Evolutionary conservation across 1,140 invertebrate species (phyloP).

Genomic region (Cydia amplana): DNA sequence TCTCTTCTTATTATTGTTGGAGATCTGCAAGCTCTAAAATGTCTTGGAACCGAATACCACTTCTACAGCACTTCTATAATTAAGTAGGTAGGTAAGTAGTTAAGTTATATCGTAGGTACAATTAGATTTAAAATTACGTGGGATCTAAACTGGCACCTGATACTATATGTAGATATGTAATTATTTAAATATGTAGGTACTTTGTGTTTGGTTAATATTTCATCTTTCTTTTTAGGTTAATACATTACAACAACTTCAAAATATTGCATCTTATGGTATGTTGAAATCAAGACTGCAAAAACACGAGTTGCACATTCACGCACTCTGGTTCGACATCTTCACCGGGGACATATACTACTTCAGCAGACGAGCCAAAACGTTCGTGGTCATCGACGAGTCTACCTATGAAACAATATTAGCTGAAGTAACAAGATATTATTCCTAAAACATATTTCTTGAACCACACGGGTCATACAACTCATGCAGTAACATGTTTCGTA

Average conservation of each 20-base stretch:
- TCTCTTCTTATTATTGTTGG: too few relatives aligned
- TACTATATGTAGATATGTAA: too few relatives aligned
- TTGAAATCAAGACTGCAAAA: conserved; percentile 89
- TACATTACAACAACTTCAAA: conserved; percentile 95
- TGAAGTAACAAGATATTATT: conserved; percentile 91
- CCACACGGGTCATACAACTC: neutral
- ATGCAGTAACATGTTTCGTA: too few relatives aligned
- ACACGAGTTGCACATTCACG: conserved; percentile 93
- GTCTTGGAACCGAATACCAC: too few relatives aligned
- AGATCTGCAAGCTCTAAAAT: too few relatives aligned
- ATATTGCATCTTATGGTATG: conserved; percentile 96
- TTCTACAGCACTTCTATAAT: too few relatives aligned
- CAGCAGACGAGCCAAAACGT: conserved; percentile 89
- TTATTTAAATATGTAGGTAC: too few relatives aligned
- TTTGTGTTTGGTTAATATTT: neutral
- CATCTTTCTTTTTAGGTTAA: conserved; percentile 85
- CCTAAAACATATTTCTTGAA: conserved; percentile 70
- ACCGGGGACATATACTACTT: conserved; percentile 97
- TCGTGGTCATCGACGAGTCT: conserved; percentile 91
- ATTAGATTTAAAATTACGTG: too few relatives aligned
- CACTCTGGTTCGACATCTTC: conserved; percentile 98
- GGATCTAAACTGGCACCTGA: too few relatives aligned
- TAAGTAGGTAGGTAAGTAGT: too few relatives aligned
- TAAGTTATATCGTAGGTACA: too few relatives aligned
- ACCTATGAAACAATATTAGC: conserved; percentile 86